Evolutionary conservation across 2,113 vertebrate species (phyloP), one percentile per base, ranked within the genome.

Genomic region (Ictalurus furcatus): DNA sequence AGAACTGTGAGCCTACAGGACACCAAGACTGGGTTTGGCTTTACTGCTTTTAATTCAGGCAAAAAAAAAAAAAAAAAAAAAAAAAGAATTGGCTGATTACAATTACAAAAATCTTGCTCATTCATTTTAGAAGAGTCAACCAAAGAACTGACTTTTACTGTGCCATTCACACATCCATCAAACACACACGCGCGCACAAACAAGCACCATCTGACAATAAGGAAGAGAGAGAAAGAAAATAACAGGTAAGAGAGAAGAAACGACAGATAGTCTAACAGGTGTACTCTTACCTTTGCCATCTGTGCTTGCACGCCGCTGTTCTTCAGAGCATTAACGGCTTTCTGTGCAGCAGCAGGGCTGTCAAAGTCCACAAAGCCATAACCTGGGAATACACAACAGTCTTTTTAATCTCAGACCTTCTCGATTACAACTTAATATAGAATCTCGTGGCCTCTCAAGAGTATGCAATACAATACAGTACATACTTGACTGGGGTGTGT

Each of bases 351-450:
- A 71, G 97, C 96, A 0, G 98, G 98, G 94, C 97, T 99, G 95
- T 99, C 98, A 88, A 99, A 99, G 94, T 99, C 98, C 92, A 99
- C 98, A 95, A 99, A 99, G 90, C 98, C 98, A 2, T 99, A 99
- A 94, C 98, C 98, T 99, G 94, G 90, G 95, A 95, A 90, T 89
- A 54, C 93, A 90, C 0, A 84, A 79, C 69, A 87, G 17, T 52
- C 19, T 86, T n/a, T 95, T 94, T 67, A 90, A 4, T 59, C 19
- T 16, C 8, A 6, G 67, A 74, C 21, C 52, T 48, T 71, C 25
- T 81, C 44, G 6, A 44, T 19, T 83, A 19, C 11, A 40, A 16
- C 21, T 69, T 34, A 34, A 82, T 82, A 58, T n/a, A 54, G 23
- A 30, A 56, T 67, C 12, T 54, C 12, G 23, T 17, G 16, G 79